Conservation (phyloP, 2,797 vertebrate species). For the Micrastur ruficollis region DNA sequence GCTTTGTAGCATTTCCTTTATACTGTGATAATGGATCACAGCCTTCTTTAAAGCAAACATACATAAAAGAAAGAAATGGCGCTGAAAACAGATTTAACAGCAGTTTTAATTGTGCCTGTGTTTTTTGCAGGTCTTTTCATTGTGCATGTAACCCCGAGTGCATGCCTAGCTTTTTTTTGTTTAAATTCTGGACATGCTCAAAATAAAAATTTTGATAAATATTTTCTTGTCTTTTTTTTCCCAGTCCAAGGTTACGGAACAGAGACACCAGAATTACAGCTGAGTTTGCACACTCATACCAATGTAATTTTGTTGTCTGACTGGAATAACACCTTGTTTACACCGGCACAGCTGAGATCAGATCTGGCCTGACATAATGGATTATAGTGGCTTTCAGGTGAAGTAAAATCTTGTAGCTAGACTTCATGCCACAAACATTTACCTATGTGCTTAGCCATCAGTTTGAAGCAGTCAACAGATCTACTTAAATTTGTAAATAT, state of each 20-base stretch:
- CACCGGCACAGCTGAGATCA: background rate
- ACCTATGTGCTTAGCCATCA: background rate
- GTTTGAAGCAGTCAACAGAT: background rate
- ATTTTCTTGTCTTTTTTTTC: background rate
- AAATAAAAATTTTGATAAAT: background rate
- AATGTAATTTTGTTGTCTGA: background rate
- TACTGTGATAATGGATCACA: background rate
- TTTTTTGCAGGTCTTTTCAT: background rate
- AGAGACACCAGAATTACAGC: background rate
- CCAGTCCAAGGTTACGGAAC: background rate
- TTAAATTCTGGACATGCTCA: background rate
- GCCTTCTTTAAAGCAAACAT: background rate
- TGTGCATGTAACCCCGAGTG: accelerated
- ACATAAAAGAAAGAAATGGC: background rate
- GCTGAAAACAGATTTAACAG: background rate
- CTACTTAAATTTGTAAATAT: background rate
- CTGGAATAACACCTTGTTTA: background rate
- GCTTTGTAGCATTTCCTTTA: background rate
- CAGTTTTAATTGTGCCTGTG: background rate
- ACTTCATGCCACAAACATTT: background rate
- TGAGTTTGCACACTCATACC: background rate
- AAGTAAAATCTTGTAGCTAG: background rate
- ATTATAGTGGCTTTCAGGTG: background rate
- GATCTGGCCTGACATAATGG: background rate
- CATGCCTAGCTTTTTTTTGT: background rate